phyloP scores from a whole-genome alignment of 2,113 vertebrate genomes.

The Kryptolebias marmoratus region DNA sequence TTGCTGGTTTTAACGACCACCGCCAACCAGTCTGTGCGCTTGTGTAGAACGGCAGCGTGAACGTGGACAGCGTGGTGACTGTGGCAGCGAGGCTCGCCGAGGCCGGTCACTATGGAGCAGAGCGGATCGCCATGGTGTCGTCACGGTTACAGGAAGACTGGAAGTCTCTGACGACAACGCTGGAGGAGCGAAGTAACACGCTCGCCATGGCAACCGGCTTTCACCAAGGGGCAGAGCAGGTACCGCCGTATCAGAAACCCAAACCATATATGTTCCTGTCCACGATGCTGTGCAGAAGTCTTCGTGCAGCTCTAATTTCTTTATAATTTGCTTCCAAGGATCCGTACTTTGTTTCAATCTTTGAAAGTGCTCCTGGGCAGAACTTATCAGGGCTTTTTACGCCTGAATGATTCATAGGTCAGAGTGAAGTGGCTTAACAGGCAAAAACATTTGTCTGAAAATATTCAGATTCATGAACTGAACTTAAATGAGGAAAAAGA shows the following conservation, averaged over 20 bases:
- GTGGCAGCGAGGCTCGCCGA: constrained; percentile 91
- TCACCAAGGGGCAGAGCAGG: constrained; percentile 98
- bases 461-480: too few species aligned
- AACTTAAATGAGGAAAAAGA: too few species aligned
- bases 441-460: too few species aligned
- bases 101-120: constrained; percentile 93
- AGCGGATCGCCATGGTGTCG: constrained; percentile 93
- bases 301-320: too few species aligned
- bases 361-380: too few species aligned
- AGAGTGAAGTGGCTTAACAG: too few species aligned
- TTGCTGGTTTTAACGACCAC: background rate
- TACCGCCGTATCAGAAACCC: constrained; percentile 45
- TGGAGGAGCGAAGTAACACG: constrained; percentile 95
- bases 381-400: background rate
- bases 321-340: too few species aligned
- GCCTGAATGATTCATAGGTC: too few species aligned
- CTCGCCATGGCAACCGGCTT: constrained; percentile 96
- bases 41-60: constrained; percentile 94
- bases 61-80: constrained; percentile 97
- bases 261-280: background rate
- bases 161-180: constrained; percentile 91
- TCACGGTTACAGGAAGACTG: constrained; percentile 95
- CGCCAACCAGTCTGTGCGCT: background rate
- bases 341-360: too few species aligned
- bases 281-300: background rate